Conservation (phyloP, 1,140 invertebrate genomes). For the Drosophila nasuta region DNA sequence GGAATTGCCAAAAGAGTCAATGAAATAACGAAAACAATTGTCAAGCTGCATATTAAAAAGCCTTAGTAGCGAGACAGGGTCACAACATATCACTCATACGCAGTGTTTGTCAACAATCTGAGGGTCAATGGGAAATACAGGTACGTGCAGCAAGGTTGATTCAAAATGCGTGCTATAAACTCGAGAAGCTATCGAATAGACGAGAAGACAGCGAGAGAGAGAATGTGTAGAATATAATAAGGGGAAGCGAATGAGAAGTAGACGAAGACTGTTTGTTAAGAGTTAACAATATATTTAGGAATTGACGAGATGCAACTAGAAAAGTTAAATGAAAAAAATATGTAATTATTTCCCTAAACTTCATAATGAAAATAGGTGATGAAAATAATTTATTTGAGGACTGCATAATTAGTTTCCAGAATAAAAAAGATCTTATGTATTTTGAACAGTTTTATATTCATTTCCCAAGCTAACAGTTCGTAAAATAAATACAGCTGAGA, state of each 20-base stretch:
- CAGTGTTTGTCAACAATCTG: slow-evolving; percentile 53
- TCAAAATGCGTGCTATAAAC: not conserved
- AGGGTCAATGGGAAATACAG: slow-evolving; percentile 49
- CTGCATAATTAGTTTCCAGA: too few species aligned
- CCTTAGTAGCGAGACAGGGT: slow-evolving; percentile 21
- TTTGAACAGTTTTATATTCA: too few species aligned
- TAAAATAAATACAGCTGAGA: too few species aligned
- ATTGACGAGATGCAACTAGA: too few species aligned
- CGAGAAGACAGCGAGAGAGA: not conserved
- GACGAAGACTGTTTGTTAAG: not conserved
- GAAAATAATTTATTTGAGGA: too few species aligned
- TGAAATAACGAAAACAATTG: slow-evolving; percentile 16
- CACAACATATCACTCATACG: slow-evolving; percentile 34
- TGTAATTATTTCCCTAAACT: too few species aligned
- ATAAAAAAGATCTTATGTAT: too few species aligned
- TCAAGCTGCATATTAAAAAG: slow-evolving; percentile 32
- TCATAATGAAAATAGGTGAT: too few species aligned
- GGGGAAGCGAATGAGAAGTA: not conserved
- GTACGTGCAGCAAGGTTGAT: slow-evolving; percentile 23
- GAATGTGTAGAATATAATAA: not conserved
- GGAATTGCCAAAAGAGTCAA: not conserved
- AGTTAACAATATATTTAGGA: too few species aligned
- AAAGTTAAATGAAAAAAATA: too few species aligned
- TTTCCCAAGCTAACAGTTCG: too few species aligned
- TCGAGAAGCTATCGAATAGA: slow-evolving; percentile 6